Evolutionary conservation across 2,113 vertebrate species (phyloP).

Genomic region (Tachysurus fulvidraco): DNA sequence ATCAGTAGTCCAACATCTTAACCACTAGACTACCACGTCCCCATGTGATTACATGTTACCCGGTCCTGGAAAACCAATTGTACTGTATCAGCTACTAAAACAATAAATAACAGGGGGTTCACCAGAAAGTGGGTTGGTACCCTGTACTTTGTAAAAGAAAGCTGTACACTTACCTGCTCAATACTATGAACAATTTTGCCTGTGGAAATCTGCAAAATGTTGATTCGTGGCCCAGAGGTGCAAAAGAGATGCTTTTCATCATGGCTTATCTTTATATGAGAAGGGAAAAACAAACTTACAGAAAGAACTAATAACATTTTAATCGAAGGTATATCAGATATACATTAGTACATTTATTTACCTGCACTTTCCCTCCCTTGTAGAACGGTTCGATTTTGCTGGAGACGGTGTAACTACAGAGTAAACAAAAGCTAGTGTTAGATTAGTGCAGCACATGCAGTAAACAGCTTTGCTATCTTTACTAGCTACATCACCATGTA

Average conservation of each 20-base stretch:
- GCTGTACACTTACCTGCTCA: constrained; percentile 79
- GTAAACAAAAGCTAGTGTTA: not conserved
- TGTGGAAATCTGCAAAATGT: constrained; percentile 81
- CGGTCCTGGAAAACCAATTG: not conserved
- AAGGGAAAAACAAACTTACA: constrained; percentile 4
- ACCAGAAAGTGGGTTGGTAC: not conserved
- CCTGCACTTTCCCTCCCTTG: constrained; percentile 93
- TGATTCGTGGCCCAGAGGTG: constrained; percentile 82
- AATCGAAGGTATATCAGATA: not conserved
- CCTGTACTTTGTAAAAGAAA: not conserved
- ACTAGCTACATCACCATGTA: not conserved
- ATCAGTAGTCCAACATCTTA: no score
- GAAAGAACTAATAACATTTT: not conserved
- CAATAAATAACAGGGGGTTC: not conserved
- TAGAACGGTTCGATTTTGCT: constrained; percentile 93
- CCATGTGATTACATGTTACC: not conserved
- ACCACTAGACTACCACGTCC: no score
- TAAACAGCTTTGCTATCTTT: not conserved
- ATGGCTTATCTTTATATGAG: constrained; percentile 75
- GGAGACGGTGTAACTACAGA: constrained; percentile 78
- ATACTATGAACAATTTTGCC: constrained; percentile 80
- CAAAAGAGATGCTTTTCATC: constrained; percentile 89
- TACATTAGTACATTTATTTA: constrained; percentile 55
- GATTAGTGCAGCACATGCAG: not conserved
- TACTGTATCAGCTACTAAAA: not conserved